Evolutionary conservation across 2,888 invertebrate species (phyloP).

Genomic region (Philhelius pedissequus): DNA sequence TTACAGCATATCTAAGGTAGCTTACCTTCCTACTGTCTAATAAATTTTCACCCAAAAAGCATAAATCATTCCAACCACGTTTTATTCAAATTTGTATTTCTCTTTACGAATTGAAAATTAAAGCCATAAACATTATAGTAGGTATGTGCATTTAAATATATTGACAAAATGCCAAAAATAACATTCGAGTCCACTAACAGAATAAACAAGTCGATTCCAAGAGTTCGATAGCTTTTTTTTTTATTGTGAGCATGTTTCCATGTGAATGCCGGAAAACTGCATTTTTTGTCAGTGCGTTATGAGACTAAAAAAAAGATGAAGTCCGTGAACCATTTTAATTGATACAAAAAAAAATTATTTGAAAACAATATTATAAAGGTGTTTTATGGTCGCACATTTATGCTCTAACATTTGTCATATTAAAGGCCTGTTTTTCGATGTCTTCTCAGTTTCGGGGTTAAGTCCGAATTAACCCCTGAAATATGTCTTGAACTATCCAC

Average conservation of each 20-base stretch:
- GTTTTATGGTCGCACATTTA: not conserved
- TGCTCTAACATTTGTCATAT: too few species aligned
- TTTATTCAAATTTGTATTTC: constrained; percentile 21
- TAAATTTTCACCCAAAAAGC: constrained; percentile 19
- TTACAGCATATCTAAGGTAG: too few species aligned
- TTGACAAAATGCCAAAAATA: constrained; percentile 52
- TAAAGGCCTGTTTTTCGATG: too few species aligned
- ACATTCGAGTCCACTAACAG: constrained; percentile 22
- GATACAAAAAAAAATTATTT: not conserved
- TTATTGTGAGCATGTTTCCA: too few species aligned
- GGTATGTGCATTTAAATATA: not conserved
- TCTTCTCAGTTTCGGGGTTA: too few species aligned
- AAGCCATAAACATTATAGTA: too few species aligned
- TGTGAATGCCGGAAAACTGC: constrained; percentile 3
- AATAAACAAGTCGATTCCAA: constrained; percentile 22
- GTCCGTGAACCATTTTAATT: not conserved
- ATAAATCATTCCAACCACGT: constrained; percentile 46
- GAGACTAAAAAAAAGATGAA: not conserved
- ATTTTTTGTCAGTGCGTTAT: not conserved
- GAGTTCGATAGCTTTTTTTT: constrained; percentile 42
- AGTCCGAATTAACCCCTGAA: too few species aligned
- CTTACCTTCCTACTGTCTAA: too few species aligned
- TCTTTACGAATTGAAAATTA: not conserved
- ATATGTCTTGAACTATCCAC: too few species aligned
- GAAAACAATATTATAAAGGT: not conserved